Conservation (phyloP, 2,888 invertebrate species). For the Tribolium freemani region DNA sequence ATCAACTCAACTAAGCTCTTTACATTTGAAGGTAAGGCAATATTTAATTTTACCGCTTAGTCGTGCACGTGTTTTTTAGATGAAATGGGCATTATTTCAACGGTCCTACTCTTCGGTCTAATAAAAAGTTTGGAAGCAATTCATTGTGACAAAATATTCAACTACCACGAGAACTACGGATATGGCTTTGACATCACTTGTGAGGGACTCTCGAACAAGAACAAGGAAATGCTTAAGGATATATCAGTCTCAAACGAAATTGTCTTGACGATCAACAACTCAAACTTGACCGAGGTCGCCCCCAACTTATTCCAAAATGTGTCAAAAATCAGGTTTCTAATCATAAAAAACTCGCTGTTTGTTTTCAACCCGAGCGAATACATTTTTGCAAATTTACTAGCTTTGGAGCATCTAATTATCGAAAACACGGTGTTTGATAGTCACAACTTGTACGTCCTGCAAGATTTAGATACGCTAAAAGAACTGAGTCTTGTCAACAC, state of each 20-base stretch:
- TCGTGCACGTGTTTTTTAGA: slow-evolving; percentile 24
- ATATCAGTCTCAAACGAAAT: slow-evolving; percentile 62
- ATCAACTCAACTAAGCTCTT: background rate
- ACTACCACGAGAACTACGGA: slow-evolving; percentile 60
- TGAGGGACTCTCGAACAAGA: slow-evolving; percentile 48
- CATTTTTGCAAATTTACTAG: slow-evolving; percentile 49
- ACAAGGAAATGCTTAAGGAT: slow-evolving; percentile 55
- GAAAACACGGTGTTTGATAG: slow-evolving; percentile 50
- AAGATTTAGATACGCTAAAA: slow-evolving; percentile 50
- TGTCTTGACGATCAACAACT: slow-evolving; percentile 58
- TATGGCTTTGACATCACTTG: slow-evolving; percentile 64
- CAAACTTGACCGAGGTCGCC: slow-evolving; percentile 53
- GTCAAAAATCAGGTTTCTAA: slow-evolving; percentile 51
- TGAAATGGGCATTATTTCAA: slow-evolving; percentile 44
- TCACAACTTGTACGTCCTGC: slow-evolving; percentile 44
- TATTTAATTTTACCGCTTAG: background rate
- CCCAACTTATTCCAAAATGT: slow-evolving; percentile 58
- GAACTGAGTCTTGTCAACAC: slow-evolving; percentile 55
- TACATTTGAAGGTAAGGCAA: background rate
- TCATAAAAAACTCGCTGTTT: slow-evolving; percentile 47
- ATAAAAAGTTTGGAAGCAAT: slow-evolving; percentile 45
- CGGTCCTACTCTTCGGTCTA: slow-evolving; percentile 40
- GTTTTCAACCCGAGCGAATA: slow-evolving; percentile 45
- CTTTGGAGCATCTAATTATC: slow-evolving; percentile 52
- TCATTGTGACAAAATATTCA: slow-evolving; percentile 61